phyloP scores from a whole-genome alignment of 2,113 vertebrate species.

The Anser cygnoides region DNA sequence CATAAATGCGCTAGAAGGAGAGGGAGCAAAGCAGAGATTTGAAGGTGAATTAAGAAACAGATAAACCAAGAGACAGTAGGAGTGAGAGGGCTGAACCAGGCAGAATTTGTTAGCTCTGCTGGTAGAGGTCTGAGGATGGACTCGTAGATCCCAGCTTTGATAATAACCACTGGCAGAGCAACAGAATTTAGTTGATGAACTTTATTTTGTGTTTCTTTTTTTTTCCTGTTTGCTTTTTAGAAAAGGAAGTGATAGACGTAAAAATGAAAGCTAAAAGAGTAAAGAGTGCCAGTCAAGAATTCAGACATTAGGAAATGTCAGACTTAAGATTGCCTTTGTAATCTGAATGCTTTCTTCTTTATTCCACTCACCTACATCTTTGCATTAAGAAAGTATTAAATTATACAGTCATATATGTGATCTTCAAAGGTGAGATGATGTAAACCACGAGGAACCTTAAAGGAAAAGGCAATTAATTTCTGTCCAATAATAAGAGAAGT shows the following conservation, averaged over 20 bases:
- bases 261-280: background rate
- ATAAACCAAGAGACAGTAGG: background rate
- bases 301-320: background rate
- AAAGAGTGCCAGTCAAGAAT: background rate
- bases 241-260: background rate
- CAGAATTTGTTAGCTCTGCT: background rate
- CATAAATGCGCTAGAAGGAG: background rate
- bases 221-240: background rate
- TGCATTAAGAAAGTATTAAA: background rate
- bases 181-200: background rate
- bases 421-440: background rate
- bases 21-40: background rate
- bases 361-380: background rate
- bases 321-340: background rate
- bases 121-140: background rate
- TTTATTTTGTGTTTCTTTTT: background rate
- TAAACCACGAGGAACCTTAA: background rate
- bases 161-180: background rate
- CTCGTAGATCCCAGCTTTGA: background rate
- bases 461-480: background rate
- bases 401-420: background rate
- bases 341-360: background rate
- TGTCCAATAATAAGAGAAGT: background rate
- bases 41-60: background rate
- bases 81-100: background rate